phyloP scores from a whole-genome alignment of 2,888 invertebrate species.

The Drosophila greeni region DNA sequence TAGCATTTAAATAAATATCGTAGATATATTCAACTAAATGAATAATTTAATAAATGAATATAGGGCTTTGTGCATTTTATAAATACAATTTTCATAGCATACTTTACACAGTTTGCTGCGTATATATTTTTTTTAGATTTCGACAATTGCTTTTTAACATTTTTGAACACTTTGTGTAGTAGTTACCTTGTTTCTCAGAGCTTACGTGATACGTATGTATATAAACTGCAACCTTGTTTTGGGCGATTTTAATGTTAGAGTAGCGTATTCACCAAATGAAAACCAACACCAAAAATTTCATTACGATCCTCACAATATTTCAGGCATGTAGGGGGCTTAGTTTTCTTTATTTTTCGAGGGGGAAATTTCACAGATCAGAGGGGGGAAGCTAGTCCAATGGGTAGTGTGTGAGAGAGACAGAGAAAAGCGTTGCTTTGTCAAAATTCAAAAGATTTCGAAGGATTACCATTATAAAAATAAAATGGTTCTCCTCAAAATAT shows the following conservation, averaged over 20 bases:
- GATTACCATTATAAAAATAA: constrained; percentile 31
- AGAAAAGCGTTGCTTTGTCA: constrained; percentile 42
- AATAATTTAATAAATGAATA: constrained; percentile 41
- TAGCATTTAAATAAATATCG: constrained; percentile 40
- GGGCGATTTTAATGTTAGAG: constrained; percentile 8
- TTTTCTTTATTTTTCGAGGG: constrained; percentile 21
- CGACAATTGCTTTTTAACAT: constrained; percentile 75
- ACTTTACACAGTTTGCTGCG: constrained; percentile 55
- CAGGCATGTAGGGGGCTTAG: constrained; percentile 37
- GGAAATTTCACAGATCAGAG: constrained; percentile 38
- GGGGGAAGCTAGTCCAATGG: constrained; percentile 54
- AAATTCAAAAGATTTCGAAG: constrained; percentile 55
- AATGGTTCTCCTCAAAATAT: constrained; percentile 41
- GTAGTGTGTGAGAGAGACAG: constrained; percentile 23
- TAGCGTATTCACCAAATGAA: constrained; percentile 29
- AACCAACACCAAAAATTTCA: constrained; percentile 67
- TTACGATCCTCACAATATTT: constrained; percentile 40
- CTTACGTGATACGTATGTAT: constrained; percentile 55
- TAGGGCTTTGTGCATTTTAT: constrained; percentile 71
- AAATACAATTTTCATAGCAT: constrained; percentile 63
- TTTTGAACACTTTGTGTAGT: constrained; percentile 67
- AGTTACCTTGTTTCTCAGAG: constrained; percentile 59
- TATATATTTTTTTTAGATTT: constrained; percentile 46
- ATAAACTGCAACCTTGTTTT: not conserved
- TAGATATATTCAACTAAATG: constrained; percentile 50